Evolutionary conservation across 1,140 invertebrate species (phyloP).

Genomic region (Lucilia cuprina): DNA sequence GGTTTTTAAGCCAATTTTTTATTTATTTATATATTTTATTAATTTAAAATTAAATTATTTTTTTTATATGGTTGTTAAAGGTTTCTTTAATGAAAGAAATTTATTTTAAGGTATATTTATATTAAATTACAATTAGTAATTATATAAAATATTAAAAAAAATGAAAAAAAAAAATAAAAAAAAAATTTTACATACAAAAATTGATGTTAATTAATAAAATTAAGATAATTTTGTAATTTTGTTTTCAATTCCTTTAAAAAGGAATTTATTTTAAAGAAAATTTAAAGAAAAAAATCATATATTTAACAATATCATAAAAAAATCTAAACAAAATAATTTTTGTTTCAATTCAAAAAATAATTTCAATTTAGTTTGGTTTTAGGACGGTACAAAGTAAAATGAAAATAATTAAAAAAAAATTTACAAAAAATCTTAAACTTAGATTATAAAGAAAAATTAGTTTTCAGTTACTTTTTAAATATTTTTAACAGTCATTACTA

Average conservation of each 20-base stretch:
- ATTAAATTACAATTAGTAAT: slow-evolving; percentile 33
- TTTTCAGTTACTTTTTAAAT: too few relatives aligned
- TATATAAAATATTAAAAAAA: background rate
- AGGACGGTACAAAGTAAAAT: background rate
- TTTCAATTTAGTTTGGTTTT: background rate
- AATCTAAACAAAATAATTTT: slow-evolving; percentile 4
- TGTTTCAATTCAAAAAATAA: background rate
- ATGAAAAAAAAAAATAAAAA: background rate
- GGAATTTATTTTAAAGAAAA: background rate
- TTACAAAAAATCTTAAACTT: background rate
- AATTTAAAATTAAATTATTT: background rate
- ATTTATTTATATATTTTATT: too few relatives aligned
- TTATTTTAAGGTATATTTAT: background rate
- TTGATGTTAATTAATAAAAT: slow-evolving; percentile 34
- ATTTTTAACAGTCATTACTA: slow-evolving; percentile 13
- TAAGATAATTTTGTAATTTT: slow-evolving; percentile 9
- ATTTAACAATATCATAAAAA: background rate
- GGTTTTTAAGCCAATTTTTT: slow-evolving; percentile 37
- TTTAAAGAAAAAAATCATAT: background rate
- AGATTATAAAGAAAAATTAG: background rate
- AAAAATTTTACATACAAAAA: slow-evolving; percentile 37
- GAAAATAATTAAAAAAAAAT: background rate
- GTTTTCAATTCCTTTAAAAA: background rate
- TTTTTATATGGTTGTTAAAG: slow-evolving; percentile 9
- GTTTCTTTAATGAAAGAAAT: slow-evolving; percentile 19